Percentiles rank a stretch among this genome's conserved stretches.
These are phyloP conservation scores for Mactra quadrangularis DNA, from an alignment of 1,140 invertebrate species.

Conservation along the genomic window DNA sequence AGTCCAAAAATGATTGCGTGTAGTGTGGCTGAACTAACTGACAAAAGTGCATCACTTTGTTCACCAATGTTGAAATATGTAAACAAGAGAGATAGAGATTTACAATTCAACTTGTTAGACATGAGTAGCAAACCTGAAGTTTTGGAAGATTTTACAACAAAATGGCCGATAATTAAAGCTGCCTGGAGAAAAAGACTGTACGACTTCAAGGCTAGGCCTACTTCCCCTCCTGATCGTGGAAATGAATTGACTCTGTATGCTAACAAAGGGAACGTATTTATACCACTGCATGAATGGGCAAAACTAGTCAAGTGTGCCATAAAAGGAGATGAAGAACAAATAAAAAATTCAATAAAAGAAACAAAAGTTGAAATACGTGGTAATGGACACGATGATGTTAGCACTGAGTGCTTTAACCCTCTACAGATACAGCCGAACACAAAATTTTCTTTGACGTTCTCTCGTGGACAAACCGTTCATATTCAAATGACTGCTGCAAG, in stretches of 20 bases:
- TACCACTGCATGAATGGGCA: conserved; percentile 38
- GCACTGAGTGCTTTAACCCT: conserved; percentile 12
- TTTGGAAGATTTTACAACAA: conserved; percentile 11
- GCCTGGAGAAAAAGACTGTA: conserved; percentile 54
- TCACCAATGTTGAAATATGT: conserved; percentile 55
- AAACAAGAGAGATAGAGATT: neutral
- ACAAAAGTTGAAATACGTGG: conserved; percentile 17
- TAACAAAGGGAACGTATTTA: conserved; percentile 21
- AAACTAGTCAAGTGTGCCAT: conserved; percentile 15
- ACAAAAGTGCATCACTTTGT: conserved; percentile 33
- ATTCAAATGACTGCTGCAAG: conserved; percentile 62
- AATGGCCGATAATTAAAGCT: conserved; percentile 29
- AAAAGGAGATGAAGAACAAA: conserved; percentile 27
- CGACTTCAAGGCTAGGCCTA: neutral
- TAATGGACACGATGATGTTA: conserved; percentile 52
- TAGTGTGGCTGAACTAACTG: conserved; percentile 50
- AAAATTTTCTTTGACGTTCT: conserved; percentile 60
- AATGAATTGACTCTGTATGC: conserved; percentile 33
- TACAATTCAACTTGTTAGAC: conserved; percentile 55
- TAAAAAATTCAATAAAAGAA: neutral
- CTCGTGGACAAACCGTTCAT: conserved; percentile 61
- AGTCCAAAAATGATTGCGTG: conserved; percentile 56
- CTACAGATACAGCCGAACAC: conserved; percentile 17
- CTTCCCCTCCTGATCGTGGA: neutral
- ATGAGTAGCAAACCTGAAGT: conserved; percentile 49